Conservation (phyloP, 2,113 vertebrate genomes). For the Misgurnus mizolepis region DNA sequence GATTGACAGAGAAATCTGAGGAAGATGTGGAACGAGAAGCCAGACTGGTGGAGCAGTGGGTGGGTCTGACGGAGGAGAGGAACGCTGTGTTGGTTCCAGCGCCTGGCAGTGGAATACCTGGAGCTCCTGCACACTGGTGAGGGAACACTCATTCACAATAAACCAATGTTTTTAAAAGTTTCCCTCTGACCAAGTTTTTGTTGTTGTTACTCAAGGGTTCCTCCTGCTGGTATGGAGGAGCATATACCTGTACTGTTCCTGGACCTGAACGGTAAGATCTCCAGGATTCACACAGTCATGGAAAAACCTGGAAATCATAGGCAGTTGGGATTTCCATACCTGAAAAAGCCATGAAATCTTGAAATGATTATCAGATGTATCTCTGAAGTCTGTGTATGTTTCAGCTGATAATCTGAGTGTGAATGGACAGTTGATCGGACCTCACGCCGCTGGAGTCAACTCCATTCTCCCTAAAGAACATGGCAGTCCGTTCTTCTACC, state of each 20-base stretch:
- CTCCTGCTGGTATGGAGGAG: constrained; percentile 92
- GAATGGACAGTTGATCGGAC: constrained; percentile 88
- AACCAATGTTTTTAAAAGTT: too few species aligned
- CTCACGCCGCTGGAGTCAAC: constrained; percentile 91
- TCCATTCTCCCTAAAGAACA: constrained; percentile 98
- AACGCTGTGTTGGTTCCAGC: constrained; percentile 93
- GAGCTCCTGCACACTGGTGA: constrained; percentile 93
- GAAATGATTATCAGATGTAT: not conserved
- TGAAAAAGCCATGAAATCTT: too few species aligned
- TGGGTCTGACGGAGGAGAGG: constrained; percentile 94
- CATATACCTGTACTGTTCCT: constrained; percentile 96
- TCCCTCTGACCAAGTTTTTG: not conserved
- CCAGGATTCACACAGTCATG: not conserved
- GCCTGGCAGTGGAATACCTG: constrained; percentile 90
- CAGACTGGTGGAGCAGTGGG: constrained; percentile 95
- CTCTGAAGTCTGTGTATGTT: constrained; percentile 1
- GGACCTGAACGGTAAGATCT: constrained; percentile 89
- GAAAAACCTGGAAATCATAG: too few species aligned
- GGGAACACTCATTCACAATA: not conserved
- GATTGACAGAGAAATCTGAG: constrained; percentile 84
- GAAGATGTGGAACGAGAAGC: constrained; percentile 92
- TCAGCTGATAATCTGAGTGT: constrained; percentile 93
- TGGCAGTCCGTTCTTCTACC: constrained; percentile 95
- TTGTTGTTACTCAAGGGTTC: constrained; percentile 76
- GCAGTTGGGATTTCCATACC: too few species aligned